phyloP scores from a whole-genome alignment of 2,113 vertebrate genomes.

The Stomatorhinus ivindoensis region DNA sequence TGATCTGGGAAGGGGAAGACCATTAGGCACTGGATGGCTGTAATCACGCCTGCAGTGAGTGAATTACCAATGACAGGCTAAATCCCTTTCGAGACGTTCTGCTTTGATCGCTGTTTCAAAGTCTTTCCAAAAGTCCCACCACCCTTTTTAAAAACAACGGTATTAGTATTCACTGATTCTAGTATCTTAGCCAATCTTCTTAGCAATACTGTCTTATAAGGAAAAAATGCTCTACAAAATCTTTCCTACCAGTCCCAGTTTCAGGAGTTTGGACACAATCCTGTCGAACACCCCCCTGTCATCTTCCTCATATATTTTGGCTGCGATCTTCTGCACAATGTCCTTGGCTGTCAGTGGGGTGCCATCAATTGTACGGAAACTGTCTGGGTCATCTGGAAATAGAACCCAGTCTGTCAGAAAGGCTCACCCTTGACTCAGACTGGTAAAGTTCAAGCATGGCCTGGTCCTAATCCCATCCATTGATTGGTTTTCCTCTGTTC shows the following conservation, averaged over 20 bases:
- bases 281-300: constrained; percentile 95
- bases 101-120: neutral
- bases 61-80: neutral
- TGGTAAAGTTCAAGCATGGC: neutral
- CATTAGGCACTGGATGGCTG: neutral
- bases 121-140: neutral
- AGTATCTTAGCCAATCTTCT: neutral
- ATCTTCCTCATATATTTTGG: constrained; percentile 93
- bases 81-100: neutral
- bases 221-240: neutral
- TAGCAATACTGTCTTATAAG: neutral
- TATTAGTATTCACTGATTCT: neutral
- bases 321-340: constrained; percentile 94
- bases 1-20: constrained; percentile 66
- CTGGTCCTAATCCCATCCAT: neutral
- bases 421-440: neutral
- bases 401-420: constrained; percentile 1
- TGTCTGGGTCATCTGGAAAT: constrained; percentile 82
- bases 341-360: constrained; percentile 91
- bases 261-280: constrained; percentile 91
- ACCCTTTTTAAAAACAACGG: neutral
- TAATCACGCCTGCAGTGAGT: neutral
- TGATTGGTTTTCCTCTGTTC: neutral
- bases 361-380: constrained; percentile 85
- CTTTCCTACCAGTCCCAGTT: constrained; percentile 82